Evolutionary conservation across 2,888 invertebrate genomes (phyloP).

Genomic region (Synergus umbraculus): DNA sequence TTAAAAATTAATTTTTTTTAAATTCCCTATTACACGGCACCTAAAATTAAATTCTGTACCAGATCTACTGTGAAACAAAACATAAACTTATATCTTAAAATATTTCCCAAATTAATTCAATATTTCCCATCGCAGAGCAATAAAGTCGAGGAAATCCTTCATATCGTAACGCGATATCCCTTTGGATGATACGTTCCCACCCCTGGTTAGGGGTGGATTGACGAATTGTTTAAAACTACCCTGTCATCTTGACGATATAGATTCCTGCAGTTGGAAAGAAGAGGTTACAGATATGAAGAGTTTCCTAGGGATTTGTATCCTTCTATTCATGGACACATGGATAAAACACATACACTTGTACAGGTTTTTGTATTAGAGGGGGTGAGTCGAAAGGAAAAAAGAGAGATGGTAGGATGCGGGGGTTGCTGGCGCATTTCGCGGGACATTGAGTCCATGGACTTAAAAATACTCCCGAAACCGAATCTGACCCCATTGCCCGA

Average conservation of each 20-base stretch:
- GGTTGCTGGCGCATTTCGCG: slow-evolving; percentile 70
- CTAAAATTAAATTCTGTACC: no score
- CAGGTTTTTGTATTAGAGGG: slow-evolving; percentile 52
- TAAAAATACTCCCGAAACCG: slow-evolving; percentile 66
- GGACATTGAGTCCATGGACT: slow-evolving; percentile 72
- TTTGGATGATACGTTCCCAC: slow-evolving; percentile 50
- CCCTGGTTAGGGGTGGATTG: slow-evolving; percentile 49
- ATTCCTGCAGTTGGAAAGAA: slow-evolving; percentile 47
- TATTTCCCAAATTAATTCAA: not conserved
- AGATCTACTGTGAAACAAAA: no score
- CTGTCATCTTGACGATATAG: slow-evolving; percentile 47
- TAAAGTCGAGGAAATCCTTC: slow-evolving; percentile 43
- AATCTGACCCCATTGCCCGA: slow-evolving; percentile 55
- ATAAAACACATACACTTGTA: slow-evolving; percentile 54
- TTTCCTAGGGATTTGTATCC: slow-evolving; percentile 69
- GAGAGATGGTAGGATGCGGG: slow-evolving; percentile 2
- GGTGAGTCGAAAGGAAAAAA: slow-evolving; percentile 47
- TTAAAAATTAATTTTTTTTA: no score
- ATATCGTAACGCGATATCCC: slow-evolving; percentile 41
- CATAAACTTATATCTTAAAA: no score
- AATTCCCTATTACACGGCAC: no score
- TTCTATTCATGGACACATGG: slow-evolving; percentile 66
- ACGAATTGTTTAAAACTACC: slow-evolving; percentile 63
- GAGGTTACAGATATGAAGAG: slow-evolving; percentile 69
- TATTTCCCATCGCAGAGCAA: slow-evolving; percentile 30